A percentile compares a stretch with the other conserved stretches of the same genome.
phyloP scores from a whole-genome alignment of 2,888 invertebrate species.

The Rhamnusium bicolor region DNA sequence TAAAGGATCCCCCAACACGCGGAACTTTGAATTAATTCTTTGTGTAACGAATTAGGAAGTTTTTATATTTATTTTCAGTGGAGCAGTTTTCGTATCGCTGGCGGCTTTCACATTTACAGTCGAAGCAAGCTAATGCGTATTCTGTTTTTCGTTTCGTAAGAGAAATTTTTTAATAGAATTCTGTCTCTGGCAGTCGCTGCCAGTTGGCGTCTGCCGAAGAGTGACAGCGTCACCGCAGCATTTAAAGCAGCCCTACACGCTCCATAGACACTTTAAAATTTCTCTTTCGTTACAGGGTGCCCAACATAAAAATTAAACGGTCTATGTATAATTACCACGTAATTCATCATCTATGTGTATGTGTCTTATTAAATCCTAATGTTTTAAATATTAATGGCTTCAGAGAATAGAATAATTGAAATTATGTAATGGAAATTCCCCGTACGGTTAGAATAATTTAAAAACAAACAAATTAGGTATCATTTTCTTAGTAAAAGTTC shows the following conservation, averaged over 20 bases:
- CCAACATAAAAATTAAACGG: no score
- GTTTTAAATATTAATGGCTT: no score
- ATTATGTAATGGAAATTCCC: no score
- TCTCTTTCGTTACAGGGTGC: not conserved
- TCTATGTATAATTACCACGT: no score
- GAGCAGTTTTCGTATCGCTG: conserved; percentile 44
- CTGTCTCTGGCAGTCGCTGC: conserved; percentile 56
- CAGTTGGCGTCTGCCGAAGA: conserved; percentile 43
- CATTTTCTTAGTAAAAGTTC: no score
- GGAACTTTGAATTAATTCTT: conserved; percentile 51
- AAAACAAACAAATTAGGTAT: no score
- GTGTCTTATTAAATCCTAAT: no score
- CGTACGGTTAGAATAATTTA: no score
- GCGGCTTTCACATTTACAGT: conserved; percentile 2
- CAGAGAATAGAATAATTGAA: no score
- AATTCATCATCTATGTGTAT: no score
- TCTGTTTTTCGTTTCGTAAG: conserved; percentile 47
- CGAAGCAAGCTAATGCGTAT: conserved; percentile 34
- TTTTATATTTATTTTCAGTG: conserved; percentile 51
- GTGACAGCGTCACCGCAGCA: conserved; percentile 54
- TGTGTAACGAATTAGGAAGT: conserved; percentile 52
- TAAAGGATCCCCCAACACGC: conserved; percentile 46
- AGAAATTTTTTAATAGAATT: conserved; percentile 58
- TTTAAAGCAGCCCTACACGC: conserved; percentile 38
- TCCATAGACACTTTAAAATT: not conserved